Base-by-base conservation (phyloP, 1,140 invertebrate genomes). In the Bombus vancouverensis region DNA sequence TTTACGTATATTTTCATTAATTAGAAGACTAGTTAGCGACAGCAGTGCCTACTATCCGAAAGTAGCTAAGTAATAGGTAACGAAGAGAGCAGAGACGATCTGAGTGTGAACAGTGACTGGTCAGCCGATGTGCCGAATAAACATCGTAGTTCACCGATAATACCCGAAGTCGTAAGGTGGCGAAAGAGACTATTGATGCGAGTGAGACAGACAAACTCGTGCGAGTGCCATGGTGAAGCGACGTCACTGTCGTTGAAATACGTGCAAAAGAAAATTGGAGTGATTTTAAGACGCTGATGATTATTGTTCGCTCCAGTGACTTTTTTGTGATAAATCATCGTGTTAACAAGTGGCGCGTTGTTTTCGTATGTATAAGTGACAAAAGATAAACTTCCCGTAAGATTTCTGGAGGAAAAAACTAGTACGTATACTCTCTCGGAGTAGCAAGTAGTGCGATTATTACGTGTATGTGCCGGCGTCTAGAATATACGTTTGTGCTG, bases 81-180 rank as follows among this genome's bases (percentile, higher is more conserved):
- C 80, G 87, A 89, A 62, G 76, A 87, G 86, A 89, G 84, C 86
- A 86, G 89, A 87, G 86, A 91, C 90, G 88, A 92, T 92, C 87
- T 88, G 88, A 81, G 86, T 89, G 85, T 81, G 88, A 92, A 87
- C 86, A 87, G 89, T 92, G 91, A 92, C 92, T 93, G 90, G 89
- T 90, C 88, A 83, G 88, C 84, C 89, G 92, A 93, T 89, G 90
- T 89, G 90, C 92, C 92, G 92, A 93, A 93, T 93, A 93, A 93
- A 92, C 92, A 93, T 93, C 92, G 92, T 93, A 92, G 92, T 92
- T 93, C 91, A 93, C 92, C 92, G 93, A 94, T 94, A 92, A 93
- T 93, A 93, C 91, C 92, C 92, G 92, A 93, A 93, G 91, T 81
- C 59, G 89, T 84, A 91, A 93, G 92, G 91, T 90, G 89, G 84